Conservation (phyloP, 2,113 vertebrate genomes). For the Antigone vipio region DNA sequence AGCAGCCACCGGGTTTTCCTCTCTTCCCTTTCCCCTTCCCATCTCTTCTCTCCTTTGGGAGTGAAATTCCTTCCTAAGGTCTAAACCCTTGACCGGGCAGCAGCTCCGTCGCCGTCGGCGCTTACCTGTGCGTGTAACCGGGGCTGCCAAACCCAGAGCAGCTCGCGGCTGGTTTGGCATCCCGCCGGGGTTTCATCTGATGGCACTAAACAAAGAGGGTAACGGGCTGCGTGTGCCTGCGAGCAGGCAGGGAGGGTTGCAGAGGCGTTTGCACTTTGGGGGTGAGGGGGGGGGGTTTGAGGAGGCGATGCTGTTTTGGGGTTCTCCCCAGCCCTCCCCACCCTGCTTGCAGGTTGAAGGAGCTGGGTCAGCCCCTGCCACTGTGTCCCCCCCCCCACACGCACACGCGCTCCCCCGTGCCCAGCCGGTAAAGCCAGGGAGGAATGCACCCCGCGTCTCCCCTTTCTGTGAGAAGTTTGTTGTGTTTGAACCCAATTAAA, state of each 20-base stretch:
- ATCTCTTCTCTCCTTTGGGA: not conserved
- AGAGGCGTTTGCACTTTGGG: not conserved
- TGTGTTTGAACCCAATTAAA: constrained; percentile 19
- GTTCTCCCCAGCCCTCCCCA: not conserved
- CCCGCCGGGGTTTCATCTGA: not conserved
- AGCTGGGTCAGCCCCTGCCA: not conserved
- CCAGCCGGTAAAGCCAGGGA: not conserved
- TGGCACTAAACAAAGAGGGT: not conserved
- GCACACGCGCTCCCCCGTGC: not conserved
- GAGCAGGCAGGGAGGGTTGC: not conserved
- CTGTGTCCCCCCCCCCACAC: no score
- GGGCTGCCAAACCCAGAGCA: no score
- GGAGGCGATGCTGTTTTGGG: not conserved
- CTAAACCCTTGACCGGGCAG: not conserved
- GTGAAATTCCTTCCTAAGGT: not conserved
- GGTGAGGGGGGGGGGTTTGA: not conserved
- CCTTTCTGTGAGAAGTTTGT: not conserved
- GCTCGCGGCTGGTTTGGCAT: not conserved
- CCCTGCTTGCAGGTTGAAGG: not conserved
- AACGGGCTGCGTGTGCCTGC: rapidly evolving
- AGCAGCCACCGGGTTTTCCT: no score
- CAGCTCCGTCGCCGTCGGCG: rapidly evolving
- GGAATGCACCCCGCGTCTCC: not conserved
- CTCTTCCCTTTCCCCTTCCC: not conserved
- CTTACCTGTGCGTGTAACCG: rapidly evolving